Evolutionary conservation across 2,113 vertebrate species (phyloP), one percentile per base, ranked within the genome.

Genomic region (Cavia porcellus): DNA sequence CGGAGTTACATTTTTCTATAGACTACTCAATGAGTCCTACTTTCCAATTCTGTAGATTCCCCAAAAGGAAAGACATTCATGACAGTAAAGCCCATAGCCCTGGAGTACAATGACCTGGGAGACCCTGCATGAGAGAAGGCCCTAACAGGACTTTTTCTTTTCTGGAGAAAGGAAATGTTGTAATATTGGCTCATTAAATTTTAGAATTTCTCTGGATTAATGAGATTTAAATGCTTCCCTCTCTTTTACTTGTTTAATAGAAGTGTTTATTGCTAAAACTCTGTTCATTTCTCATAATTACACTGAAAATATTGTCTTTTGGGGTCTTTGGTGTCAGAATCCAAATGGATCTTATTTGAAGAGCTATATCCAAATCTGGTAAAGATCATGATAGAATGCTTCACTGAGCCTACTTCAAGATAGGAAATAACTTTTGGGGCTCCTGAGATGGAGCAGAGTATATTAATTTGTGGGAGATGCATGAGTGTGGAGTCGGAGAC

Each of bases 71-170:
- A 81, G 3, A 14, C 1, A 64, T 15, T 35, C 57, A 13, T 77
- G 3, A 66, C 0, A 47, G 8, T 1, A 30, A 9, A 84, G 5
- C 38, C 45, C 28, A 61, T n/a, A 62, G 3, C 0, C 17, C 13
- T 47, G 7, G 7, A 32, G 42, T 72, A 45, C 4, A 85, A 14
- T 25, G n/a, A 32, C 22, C 17, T 59, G 38, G n/a, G 13, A 24
- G 19, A 42, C 15, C 6, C 22, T 22, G 14, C 45, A 35, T 14
- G 17, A 13, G n/a, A 7, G 19, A 15, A 3, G 2, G 1, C 9
- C 19, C 17, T 77, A 15, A 38, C 15, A 86, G 19, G 38, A 42
- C n/a, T 30, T 20, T 45, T 15, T 8, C 30, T 66, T 20, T 32
- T 19, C n/a, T 30, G 12, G 3, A 95, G 42, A 35, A 61, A 59